A percentile compares a stretch with the other conserved stretches of the same genome.
Evolutionary conservation across 1,140 invertebrate genomes (phyloP).

Genomic region (Armadillidium nasatum): DNA sequence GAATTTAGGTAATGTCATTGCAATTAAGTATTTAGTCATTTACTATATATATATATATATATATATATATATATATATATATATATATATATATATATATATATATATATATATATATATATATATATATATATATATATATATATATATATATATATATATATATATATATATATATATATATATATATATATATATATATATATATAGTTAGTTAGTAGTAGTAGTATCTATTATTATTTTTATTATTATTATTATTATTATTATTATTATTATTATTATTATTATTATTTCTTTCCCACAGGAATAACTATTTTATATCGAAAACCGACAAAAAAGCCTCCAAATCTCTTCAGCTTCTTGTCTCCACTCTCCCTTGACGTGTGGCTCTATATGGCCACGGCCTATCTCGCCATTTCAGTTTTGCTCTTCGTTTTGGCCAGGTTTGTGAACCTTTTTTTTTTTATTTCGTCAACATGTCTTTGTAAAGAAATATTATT

Average conservation of each 20-base stretch:
- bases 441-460: slow-evolving; percentile 45
- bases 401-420: slow-evolving; percentile 51
- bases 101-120: neutral
- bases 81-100: slow-evolving; percentile 27
- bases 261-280: too few relatives aligned
- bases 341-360: slow-evolving; percentile 50
- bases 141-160: too few relatives aligned
- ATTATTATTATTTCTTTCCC: slow-evolving; percentile 51
- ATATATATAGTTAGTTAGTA: too few relatives aligned
- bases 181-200: too few relatives aligned
- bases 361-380: slow-evolving; percentile 52
- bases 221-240: too few relatives aligned
- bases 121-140: too few relatives aligned
- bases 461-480: too few relatives aligned
- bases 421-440: slow-evolving; percentile 50
- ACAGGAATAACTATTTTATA: slow-evolving; percentile 52
- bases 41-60: slow-evolving; percentile 12
- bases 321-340: slow-evolving; percentile 49
- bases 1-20: slow-evolving; percentile 39
- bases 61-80: slow-evolving; percentile 24
- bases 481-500: too few relatives aligned
- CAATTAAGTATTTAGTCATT: neutral
- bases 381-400: slow-evolving; percentile 52
- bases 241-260: too few relatives aligned
- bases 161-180: too few relatives aligned